Conservation (phyloP, 2,888 invertebrate genomes). For the Pemphredon lugubris region DNA sequence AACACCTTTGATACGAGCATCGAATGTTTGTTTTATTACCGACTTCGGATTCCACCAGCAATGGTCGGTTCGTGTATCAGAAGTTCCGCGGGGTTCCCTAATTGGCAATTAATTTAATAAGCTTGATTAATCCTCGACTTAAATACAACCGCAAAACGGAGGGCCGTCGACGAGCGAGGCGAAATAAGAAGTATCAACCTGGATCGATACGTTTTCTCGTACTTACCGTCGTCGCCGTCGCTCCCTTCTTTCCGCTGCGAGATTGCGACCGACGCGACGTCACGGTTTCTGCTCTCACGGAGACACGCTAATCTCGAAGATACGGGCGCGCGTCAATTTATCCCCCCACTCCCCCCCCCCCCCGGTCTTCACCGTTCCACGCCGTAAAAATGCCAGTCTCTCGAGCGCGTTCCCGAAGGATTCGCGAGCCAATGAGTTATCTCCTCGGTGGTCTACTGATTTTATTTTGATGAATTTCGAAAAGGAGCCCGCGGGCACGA, state of each 20-base stretch:
- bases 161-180: not conserved
- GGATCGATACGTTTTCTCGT: not conserved
- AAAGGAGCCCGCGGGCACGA: slow-evolving; percentile 71
- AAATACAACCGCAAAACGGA: slow-evolving; percentile 17
- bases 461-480: slow-evolving; percentile 78
- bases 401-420: slow-evolving; percentile 32
- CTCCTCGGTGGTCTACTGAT: slow-evolving; percentile 69
- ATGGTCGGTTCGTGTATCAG: slow-evolving; percentile 33
- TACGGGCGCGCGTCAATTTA: slow-evolving; percentile 46
- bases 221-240: not conserved
- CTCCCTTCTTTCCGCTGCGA: not conserved
- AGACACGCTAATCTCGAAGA: slow-evolving; percentile 24
- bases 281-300: not conserved
- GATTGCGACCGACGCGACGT: not conserved
- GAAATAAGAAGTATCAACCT: slow-evolving; percentile 9
- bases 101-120: slow-evolving; percentile 72
- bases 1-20: slow-evolving; percentile 54
- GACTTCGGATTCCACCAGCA: slow-evolving; percentile 18
- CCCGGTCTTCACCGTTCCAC: slow-evolving; percentile 25
- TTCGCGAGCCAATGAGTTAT: slow-evolving; percentile 66
- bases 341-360: slow-evolving; percentile 13
- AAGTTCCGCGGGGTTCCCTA: slow-evolving; percentile 42
- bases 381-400: slow-evolving; percentile 47
- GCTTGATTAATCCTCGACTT: slow-evolving; percentile 60
- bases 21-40: slow-evolving; percentile 55